Evolutionary conservation across 2,797 vertebrate species (phyloP), one percentile per base, ranked within the genome.

Genomic region (Phyllotis vaccarum): DNA sequence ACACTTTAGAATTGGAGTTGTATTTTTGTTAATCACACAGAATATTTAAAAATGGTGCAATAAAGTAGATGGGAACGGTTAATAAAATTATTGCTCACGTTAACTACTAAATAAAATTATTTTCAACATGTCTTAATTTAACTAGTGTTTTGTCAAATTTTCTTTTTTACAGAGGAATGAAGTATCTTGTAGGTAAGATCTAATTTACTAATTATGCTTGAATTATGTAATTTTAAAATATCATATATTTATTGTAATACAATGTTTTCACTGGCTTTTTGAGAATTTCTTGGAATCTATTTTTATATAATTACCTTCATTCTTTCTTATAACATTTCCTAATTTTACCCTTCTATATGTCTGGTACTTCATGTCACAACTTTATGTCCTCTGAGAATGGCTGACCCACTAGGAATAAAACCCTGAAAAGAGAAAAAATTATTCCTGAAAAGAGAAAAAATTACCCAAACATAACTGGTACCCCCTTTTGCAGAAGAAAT

Each of bases 151-250:
- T 96, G 7, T 96, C 62, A 75, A 93, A 86, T 96, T 97, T 96
- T 94, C 89, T 97, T 93, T 94, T 86, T 34, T 94, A 60, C 82
- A 98, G 97, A 95, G 75, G 66, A 80, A 97, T 95, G 78, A 97
- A 90, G 14, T 97, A 97, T 37, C 64, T 86, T 91, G 21, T 93
- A 97, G 97, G 98, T 98, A 90, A 96, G 97, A 91, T 34, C 31
- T 6, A n/a, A 31, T 90, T 91, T 92, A 40, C 46, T 96, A 40
- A 86, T 87, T 89, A 68, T 83, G 62, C 17, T 54, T 89, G 58
- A 89, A 60, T 89, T 95, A 11, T 58, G 9, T 95, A 70, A 64
- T 82, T 87, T 89, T 91, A 54, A 72, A 72, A 40, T 56, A 29
- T 72, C 16, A 19, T 27, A 72, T 6, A 72, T 19, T 86, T 56